phyloP scores from a whole-genome alignment of 2,113 vertebrate genomes.

The Microtus richardsoni region DNA sequence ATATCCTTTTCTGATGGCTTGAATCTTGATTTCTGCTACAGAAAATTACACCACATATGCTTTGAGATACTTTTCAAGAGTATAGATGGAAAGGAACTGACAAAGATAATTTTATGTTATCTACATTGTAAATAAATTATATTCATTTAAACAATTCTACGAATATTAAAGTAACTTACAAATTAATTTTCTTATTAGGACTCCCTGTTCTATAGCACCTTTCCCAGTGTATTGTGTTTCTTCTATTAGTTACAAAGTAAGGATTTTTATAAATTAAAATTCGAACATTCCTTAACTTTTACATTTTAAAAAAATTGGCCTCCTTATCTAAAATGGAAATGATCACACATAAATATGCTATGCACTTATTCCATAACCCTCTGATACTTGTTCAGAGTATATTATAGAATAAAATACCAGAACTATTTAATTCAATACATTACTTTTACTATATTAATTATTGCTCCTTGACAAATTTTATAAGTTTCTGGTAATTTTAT shows the following conservation, averaged over 20 bases:
- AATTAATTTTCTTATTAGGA: not conserved
- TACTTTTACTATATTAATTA: not conserved
- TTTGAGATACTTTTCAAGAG: constrained; percentile 8
- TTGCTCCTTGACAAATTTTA: not conserved
- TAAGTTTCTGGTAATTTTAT: not conserved
- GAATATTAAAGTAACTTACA: constrained; percentile 1
- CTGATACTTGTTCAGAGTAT: not conserved
- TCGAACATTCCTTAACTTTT: not conserved
- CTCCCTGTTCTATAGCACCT: not conserved
- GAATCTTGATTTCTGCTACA: not conserved
- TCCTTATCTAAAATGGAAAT: not conserved
- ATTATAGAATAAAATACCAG: not conserved
- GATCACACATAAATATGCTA: not conserved
- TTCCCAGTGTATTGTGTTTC: not conserved
- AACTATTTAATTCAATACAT: not conserved
- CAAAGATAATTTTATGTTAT: not conserved
- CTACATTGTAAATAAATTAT: not conserved
- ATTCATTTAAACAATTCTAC: not conserved
- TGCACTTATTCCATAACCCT: not conserved
- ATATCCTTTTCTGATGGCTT: not conserved
- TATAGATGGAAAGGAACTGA: not conserved
- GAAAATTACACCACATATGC: not conserved
- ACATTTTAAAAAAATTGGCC: not conserved
- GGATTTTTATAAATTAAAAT: not conserved
- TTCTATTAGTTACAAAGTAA: not conserved